These are phyloP conservation scores for Gopherus evgoodei DNA, from an alignment of 2,113 vertebrate genomes.

Conservation along the genomic window DNA sequence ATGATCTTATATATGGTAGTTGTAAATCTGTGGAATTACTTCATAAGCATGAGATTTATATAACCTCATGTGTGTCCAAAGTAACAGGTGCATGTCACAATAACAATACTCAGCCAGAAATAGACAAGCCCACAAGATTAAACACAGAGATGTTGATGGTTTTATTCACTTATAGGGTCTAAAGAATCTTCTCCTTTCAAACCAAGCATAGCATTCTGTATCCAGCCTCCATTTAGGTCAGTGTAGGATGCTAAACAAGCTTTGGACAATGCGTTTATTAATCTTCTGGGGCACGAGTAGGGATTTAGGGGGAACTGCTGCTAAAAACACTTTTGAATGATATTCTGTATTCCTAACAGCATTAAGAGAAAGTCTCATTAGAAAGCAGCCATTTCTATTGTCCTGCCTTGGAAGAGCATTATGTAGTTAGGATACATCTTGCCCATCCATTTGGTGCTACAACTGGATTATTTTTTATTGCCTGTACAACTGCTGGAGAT, in stretches of 20 bases:
- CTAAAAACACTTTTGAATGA: neutral
- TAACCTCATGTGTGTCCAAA: neutral
- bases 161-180: neutral
- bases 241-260: neutral
- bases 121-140: neutral
- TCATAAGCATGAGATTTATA: slow-evolving; percentile 1
- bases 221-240: slow-evolving; percentile 7
- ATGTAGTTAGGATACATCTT: neutral
- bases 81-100: neutral
- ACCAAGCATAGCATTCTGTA: neutral
- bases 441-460: neutral
- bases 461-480: neutral
- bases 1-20: neutral
- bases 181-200: neutral
- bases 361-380: neutral
- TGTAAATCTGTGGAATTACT: slow-evolving; percentile 5
- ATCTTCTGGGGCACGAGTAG: neutral
- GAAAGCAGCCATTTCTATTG: neutral
- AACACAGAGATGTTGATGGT: neutral
- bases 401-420: neutral
- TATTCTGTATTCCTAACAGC: neutral
- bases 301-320: neutral
- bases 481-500: neutral
- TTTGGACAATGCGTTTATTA: neutral
- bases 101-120: neutral